Percentiles rank a stretch among this genome's conserved stretches.
Evolutionary conservation across 37 sponge, comb jelly and placozoan genomes (phyloP).

Genomic region (Chondrilla cf. caribensis): DNA sequence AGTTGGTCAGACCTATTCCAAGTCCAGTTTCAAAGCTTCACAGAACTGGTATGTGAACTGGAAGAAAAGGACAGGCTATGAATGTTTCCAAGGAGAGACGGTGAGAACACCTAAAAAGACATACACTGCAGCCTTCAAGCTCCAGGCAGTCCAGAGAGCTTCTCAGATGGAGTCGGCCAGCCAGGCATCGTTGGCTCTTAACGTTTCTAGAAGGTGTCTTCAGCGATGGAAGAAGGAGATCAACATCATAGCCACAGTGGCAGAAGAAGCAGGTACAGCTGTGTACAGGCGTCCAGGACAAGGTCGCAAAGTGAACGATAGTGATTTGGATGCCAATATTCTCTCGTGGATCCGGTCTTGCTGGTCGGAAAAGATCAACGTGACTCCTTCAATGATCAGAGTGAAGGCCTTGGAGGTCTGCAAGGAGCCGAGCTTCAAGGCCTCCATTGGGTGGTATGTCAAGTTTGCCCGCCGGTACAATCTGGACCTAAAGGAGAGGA

Average conservation of each 20-base stretch:
- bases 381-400: constrained; percentile 43
- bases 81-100: constrained; percentile 52
- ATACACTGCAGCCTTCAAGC: constrained; percentile 82
- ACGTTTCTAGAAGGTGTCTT: constrained; percentile 72
- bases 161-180: constrained; percentile 71
- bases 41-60: constrained; percentile 86
- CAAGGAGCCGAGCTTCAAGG: constrained; percentile 52
- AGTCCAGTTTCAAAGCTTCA: constrained; percentile 75
- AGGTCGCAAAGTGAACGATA: constrained; percentile 66
- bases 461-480: constrained; percentile 72
- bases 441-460: constrained; percentile 78
- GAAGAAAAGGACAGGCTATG: constrained; percentile 71
- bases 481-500: constrained; percentile 60
- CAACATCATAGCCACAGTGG: constrained; percentile 72
- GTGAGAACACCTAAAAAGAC: constrained; percentile 64
- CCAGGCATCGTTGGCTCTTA: constrained; percentile 73
- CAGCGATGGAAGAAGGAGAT: constrained; percentile 78
- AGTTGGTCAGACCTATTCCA: constrained; percentile 60
- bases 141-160: constrained; percentile 67
- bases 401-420: constrained; percentile 67
- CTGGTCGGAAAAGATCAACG: constrained; percentile 61
- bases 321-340: constrained; percentile 46
- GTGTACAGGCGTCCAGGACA: constrained; percentile 77
- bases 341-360: constrained; percentile 63
- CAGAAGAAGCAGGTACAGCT: constrained; percentile 66